Percentiles rank a stretch among this genome's conserved stretches.
Evolutionary conservation across 2,113 vertebrate genomes (phyloP).

Genomic region (Ranitomeya imitator): DNA sequence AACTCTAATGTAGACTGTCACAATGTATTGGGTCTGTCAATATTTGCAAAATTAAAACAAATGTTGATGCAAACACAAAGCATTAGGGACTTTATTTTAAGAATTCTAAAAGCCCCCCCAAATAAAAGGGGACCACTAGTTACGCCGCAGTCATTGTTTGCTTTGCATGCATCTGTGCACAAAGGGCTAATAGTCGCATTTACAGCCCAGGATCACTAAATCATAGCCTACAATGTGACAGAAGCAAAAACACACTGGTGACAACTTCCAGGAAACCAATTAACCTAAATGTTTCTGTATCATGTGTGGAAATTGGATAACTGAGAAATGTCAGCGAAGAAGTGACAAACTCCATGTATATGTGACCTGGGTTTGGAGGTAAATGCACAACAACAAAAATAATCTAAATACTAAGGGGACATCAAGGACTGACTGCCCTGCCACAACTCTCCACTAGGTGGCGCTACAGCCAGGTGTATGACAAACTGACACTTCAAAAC

Average conservation of each 20-base stretch:
- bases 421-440: neutral
- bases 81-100: no score
- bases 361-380: neutral
- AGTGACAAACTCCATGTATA: neutral
- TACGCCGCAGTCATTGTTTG: no score
- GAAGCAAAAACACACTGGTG: neutral
- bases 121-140: no score
- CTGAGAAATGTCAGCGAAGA: neutral
- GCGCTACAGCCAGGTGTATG: neutral
- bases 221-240: neutral
- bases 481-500: neutral
- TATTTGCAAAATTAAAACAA: no score
- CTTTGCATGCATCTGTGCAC: neutral
- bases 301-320: neutral
- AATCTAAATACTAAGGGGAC: neutral
- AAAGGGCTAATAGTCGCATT: neutral
- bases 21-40: no score
- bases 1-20: no score
- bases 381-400: neutral
- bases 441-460: constrained; percentile 11
- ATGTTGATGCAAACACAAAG: no score
- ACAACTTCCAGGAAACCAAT: constrained; percentile 24
- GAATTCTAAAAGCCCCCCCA: no score
- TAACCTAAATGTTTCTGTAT: neutral
- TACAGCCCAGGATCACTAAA: neutral